A percentile compares a stretch with the other conserved stretches of the same genome.
phyloP scores from a whole-genome alignment of 1,140 invertebrate species.

The Heterodera carotae region DNA sequence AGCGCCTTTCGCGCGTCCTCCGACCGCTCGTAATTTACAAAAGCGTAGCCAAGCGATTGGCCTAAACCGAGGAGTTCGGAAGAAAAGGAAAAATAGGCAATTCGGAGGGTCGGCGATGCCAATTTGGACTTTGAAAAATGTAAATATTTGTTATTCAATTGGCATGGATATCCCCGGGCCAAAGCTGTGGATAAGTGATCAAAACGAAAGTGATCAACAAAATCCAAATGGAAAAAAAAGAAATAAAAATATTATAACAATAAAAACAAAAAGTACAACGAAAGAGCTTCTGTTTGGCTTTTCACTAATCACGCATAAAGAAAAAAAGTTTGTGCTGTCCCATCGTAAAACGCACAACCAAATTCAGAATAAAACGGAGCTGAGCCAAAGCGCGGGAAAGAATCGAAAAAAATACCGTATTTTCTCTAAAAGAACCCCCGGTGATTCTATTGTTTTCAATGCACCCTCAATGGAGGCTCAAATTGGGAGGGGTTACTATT shows the following conservation, averaged over 20 bases:
- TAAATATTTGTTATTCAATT: neutral
- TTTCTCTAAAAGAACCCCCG: too few species aligned
- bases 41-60: conserved; percentile 97
- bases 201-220: conserved; percentile 26
- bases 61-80: conserved; percentile 72
- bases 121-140: neutral
- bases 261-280: neutral
- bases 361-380: conserved; percentile 16
- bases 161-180: neutral
- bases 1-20: conserved; percentile 98
- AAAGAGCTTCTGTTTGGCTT: too few species aligned
- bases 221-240: conserved; percentile 32
- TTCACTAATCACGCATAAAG: too few species aligned
- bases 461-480: too few species aligned
- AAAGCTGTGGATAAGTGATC: neutral
- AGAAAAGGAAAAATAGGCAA: neutral
- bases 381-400: neutral
- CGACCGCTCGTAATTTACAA: conserved; percentile 94
- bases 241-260: conserved; percentile 16
- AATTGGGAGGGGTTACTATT: too few species aligned
- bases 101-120: neutral
- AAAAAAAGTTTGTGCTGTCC: too few species aligned
- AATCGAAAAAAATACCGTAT: neutral
- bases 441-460: too few species aligned
- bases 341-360: neutral